These are phyloP conservation scores for Ptychodera flava DNA, from an alignment of 35 echinoderm and acorn worm genomes.

Conservation along the genomic window DNA sequence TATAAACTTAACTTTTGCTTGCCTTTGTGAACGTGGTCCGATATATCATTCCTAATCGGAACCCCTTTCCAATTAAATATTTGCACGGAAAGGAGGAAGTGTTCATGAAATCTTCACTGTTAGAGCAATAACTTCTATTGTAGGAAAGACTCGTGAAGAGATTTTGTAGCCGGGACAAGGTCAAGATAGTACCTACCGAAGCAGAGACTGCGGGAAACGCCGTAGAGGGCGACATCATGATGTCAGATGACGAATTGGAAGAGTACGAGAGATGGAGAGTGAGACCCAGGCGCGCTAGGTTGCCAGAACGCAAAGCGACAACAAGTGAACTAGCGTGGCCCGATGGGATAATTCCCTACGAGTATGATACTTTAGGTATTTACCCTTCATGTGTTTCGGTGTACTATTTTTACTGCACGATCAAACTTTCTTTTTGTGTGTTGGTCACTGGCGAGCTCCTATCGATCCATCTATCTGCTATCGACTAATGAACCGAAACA, in stretches of 20 bases:
- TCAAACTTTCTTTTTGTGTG: not conserved
- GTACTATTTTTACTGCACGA: not conserved
- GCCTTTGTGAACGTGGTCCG: no score
- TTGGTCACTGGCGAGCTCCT: not conserved
- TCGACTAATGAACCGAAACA: not conserved
- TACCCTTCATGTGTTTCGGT: not conserved
- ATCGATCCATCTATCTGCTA: not conserved
- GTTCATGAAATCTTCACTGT: no score
- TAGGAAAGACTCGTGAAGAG: no score
- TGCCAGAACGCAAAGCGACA: not conserved
- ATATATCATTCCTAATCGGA: not conserved
- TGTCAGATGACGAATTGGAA: not conserved
- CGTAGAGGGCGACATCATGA: not conserved
- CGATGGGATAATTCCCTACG: not conserved
- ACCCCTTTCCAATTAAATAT: no score
- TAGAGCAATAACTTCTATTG: not conserved
- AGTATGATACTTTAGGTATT: not conserved
- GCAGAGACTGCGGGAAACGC: not conserved
- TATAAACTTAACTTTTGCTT: no score
- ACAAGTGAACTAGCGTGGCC: not conserved
- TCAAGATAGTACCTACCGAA: not conserved
- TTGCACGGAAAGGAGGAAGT: no score
- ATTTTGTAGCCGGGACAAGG: not conserved
- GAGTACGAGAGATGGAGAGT: not conserved
- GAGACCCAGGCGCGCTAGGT: not conserved